Base-by-base conservation (phyloP, 2,797 vertebrate genomes). In the Benthosema pterotum region DNA sequence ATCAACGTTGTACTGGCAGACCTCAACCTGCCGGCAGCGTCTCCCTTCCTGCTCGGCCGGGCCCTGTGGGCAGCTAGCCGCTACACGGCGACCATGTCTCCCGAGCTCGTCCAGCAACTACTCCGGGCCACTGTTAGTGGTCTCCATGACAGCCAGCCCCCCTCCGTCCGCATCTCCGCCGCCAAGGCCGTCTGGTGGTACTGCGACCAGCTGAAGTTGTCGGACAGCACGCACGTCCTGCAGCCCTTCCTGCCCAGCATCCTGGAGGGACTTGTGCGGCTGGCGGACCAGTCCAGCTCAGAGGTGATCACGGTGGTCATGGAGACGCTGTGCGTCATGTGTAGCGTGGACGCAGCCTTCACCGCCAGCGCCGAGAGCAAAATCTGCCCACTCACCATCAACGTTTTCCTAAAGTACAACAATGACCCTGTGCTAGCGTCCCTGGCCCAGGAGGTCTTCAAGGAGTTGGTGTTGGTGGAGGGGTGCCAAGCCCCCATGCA, bases 151-250 rank as follows among this genome's bases (percentile, higher is more conserved):
- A 96, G 92, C 58, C 98, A 99, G 60, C 94, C 97, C 0, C 96
- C 97, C 6, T 98, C 98, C 0, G 97, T 99, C 52, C 91, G 98
- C 12, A 99, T 99, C 79, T 99, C 98, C 3, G 96, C 95, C 0
- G 96, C 98, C 76, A 91, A 97, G 69, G 98, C 98, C 76, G 98
- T 99, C 83, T 99, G 96, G 97, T 96, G 97, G 68, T 99, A 99
- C 65, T 99, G 98, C 77, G 97, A 99, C 85, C 98, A 99, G 78
- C 91, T 99, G 82, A 99, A 99, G 89, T 91, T 96, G 74, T 98
- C 97, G 0, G 97, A 98, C 65, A 98, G 96, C 85, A 97, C 96
- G 6, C 97, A 96, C 0, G 93, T 98, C 78, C 85, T 99, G 43
- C 96, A 95, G 89, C 97, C 98, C 8, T 99, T 96, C 91, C 94